Evolutionary conservation across 2,888 invertebrate species (phyloP).

Genomic region (Leuctra nigra): DNA sequence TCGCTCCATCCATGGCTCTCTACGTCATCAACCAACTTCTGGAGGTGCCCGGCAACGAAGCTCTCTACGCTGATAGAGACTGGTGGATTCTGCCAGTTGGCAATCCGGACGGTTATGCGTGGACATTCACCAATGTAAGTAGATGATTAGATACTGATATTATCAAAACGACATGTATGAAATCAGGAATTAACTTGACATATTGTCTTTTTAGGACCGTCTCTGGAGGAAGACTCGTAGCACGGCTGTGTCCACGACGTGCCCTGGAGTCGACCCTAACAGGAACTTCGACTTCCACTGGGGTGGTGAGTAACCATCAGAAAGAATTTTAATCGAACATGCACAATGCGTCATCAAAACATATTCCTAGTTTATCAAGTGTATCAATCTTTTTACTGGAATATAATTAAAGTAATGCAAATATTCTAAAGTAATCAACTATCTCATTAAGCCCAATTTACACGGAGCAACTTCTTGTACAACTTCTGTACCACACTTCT

Average conservation of each 20-base stretch:
- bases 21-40: slow-evolving; percentile 53
- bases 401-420: too few relatives aligned
- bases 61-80: slow-evolving; percentile 53
- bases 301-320: slow-evolving; percentile 48
- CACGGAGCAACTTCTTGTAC: too few relatives aligned
- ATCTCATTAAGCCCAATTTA: too few relatives aligned
- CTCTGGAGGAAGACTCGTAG: slow-evolving; percentile 66
- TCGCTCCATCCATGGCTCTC: slow-evolving; percentile 52
- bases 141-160: too few relatives aligned
- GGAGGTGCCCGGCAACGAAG: slow-evolving; percentile 48
- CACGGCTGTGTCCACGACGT: slow-evolving; percentile 39
- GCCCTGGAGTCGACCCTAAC: slow-evolving; percentile 67
- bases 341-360: too few relatives aligned
- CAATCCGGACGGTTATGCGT: slow-evolving; percentile 68
- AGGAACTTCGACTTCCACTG: slow-evolving; percentile 67
- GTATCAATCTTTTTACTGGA: too few relatives aligned
- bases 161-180: too few relatives aligned
- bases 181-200: too few relatives aligned
- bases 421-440: too few relatives aligned
- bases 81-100: slow-evolving; percentile 59
- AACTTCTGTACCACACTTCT: too few relatives aligned
- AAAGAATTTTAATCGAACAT: too few relatives aligned
- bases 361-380: too few relatives aligned
- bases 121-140: slow-evolving; percentile 45
- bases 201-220: slow-evolving; percentile 50